phyloP scores from a whole-genome alignment of 2,113 vertebrate species.

The Chiloscyllium plagiosum region DNA sequence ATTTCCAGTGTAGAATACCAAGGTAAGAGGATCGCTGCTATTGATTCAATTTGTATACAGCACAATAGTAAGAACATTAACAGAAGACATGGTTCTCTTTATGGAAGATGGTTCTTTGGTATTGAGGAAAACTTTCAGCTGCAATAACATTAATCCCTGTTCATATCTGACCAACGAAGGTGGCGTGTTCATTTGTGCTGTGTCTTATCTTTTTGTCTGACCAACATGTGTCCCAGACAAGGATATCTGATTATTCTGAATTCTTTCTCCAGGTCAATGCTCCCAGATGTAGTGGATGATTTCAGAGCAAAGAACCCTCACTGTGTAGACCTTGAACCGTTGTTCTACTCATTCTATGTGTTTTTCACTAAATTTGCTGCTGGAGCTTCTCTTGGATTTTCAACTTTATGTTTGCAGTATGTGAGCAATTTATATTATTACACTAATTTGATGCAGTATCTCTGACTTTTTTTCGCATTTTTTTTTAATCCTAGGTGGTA shows the following conservation, averaged over 20 bases:
- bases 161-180: too few species aligned
- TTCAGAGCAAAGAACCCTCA: slow-evolving; percentile 51
- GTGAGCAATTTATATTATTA: slow-evolving; percentile 41
- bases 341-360: slow-evolving; percentile 65
- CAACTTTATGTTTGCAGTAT: slow-evolving; percentile 65
- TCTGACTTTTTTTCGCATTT: neutral
- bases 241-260: neutral
- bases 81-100: neutral
- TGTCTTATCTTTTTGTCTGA: neutral
- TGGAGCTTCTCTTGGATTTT: slow-evolving; percentile 59
- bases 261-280: slow-evolving; percentile 58
- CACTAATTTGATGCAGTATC: neutral
- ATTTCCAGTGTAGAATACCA: neutral
- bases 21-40: neutral
- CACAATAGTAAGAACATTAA: neutral
- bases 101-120: neutral
- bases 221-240: neutral
- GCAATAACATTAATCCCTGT: neutral
- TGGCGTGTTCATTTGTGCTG: neutral
- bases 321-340: slow-evolving; percentile 57
- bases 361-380: slow-evolving; percentile 70
- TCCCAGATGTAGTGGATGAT: slow-evolving; percentile 63
- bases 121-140: neutral
- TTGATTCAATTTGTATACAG: neutral
- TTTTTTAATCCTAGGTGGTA: neutral